These are phyloP conservation scores for Temnothorax unifasciatus DNA, from an alignment of 2,888 invertebrate genomes.

Conservation along the genomic window DNA sequence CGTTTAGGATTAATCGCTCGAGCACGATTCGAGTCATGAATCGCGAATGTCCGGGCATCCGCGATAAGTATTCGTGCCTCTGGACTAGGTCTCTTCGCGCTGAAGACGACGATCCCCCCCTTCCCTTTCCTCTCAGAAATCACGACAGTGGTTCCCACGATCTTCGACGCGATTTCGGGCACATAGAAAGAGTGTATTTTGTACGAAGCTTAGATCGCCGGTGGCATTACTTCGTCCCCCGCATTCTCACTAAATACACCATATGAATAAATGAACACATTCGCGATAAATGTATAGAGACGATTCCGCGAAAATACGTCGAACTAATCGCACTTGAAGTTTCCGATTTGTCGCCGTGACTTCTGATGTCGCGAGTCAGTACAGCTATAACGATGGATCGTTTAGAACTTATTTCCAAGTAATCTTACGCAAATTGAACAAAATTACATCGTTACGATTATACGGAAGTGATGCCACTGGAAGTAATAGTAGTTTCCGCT, in stretches of 20 bases:
- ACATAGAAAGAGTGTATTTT: constrained; percentile 28
- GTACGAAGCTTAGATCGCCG: constrained; percentile 6
- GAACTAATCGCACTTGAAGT: constrained; percentile 7
- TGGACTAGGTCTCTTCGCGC: neutral
- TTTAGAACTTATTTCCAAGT: neutral
- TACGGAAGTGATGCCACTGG: constrained; percentile 21
- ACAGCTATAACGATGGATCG: neutral
- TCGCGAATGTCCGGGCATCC: neutral
- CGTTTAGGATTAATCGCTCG: constrained; percentile 22
- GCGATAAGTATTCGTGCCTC: neutral
- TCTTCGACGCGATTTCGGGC: constrained; percentile 22
- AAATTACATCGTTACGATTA: constrained; percentile 9
- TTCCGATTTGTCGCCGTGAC: neutral
- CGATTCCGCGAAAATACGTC: neutral
- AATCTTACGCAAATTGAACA: neutral
- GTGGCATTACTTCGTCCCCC: constrained; percentile 26
- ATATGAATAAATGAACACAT: neutral
- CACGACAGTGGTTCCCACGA: constrained; percentile 16
- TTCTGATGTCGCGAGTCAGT: neutral
- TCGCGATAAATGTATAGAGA: neutral
- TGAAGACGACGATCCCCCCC: neutral
- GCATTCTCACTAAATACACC: neutral
- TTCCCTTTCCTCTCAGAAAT: neutral
- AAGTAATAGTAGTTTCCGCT: constrained; percentile 31
- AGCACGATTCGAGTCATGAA: constrained; percentile 18